Percentiles rank a stretch among this genome's conserved stretches.
These are phyloP conservation scores for Ferrisia virgata DNA, from an alignment of 2,888 invertebrate genomes.

Conservation along the genomic window DNA sequence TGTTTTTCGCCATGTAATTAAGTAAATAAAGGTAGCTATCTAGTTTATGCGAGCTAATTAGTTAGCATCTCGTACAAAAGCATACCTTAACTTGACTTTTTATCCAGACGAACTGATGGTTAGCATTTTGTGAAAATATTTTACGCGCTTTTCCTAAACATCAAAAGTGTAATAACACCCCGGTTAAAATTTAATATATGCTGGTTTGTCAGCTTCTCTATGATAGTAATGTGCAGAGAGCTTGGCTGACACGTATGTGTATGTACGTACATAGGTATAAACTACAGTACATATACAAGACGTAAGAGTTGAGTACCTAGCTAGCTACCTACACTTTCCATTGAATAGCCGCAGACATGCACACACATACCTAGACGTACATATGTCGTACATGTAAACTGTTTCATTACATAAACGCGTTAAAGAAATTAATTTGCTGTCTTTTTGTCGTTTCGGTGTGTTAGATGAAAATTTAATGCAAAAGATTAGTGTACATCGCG, in stretches of 20 bases:
- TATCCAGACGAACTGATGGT: neutral
- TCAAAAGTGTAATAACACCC: neutral
- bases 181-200: neutral
- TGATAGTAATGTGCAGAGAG: neutral
- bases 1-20: neutral
- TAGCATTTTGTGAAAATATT: neutral
- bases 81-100: constrained; percentile 1
- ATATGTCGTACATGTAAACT: neutral
- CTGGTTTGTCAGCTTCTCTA: neutral
- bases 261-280: neutral
- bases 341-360: neutral
- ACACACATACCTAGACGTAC: no score
- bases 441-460: neutral
- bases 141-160: neutral
- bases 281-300: neutral
- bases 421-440: neutral
- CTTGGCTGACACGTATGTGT: neutral
- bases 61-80: neutral
- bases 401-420: neutral
- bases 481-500: neutral
- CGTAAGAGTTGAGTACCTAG: neutral
- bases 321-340: no score
- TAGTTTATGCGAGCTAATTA: neutral
- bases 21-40: neutral
- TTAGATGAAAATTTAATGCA: neutral